Evolutionary conservation across 2,113 vertebrate species (phyloP).

Genomic region (Stigmatopora nigra): DNA sequence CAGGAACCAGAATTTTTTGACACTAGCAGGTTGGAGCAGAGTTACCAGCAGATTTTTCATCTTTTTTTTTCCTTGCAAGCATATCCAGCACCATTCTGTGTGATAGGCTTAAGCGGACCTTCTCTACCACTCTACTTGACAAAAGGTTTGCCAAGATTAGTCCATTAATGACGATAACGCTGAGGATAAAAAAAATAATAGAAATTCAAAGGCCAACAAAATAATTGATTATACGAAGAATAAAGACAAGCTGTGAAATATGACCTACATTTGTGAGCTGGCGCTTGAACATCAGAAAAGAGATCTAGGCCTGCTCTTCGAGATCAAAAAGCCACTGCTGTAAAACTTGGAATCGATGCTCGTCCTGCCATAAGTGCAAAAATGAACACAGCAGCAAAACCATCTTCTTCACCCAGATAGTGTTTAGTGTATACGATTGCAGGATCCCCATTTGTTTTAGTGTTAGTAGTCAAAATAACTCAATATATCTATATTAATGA

Average conservation of each 20-base stretch:
- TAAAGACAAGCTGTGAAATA: background rate
- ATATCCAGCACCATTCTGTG: slow-evolving; percentile 14
- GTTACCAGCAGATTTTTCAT: slow-evolving; percentile 20
- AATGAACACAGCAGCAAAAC: background rate
- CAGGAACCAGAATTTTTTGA: slow-evolving; percentile 44
- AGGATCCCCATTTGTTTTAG: background rate
- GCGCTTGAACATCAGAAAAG: background rate
- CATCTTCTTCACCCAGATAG: background rate
- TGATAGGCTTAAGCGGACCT: slow-evolving; percentile 28
- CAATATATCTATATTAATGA: too few relatives aligned
- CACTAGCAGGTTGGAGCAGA: slow-evolving; percentile 16
- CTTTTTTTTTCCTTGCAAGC: slow-evolving; percentile 33
- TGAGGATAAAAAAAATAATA: too few relatives aligned
- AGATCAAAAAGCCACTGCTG: slow-evolving; percentile 1
- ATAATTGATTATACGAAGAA: background rate
- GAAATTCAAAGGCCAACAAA: too few relatives aligned
- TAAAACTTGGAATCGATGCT: slow-evolving; percentile 1
- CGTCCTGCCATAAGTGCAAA: background rate
- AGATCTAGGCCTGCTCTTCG: background rate
- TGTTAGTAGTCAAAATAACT: too few relatives aligned
- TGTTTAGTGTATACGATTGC: background rate
- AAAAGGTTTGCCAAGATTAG: too few relatives aligned
- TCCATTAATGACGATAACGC: too few relatives aligned
- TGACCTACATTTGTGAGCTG: background rate
- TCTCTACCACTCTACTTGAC: background rate